Evolutionary conservation across 35 echinoderm and acorn worm genomes (phyloP).

Genomic region (Apostichopus parvimensis): DNA sequence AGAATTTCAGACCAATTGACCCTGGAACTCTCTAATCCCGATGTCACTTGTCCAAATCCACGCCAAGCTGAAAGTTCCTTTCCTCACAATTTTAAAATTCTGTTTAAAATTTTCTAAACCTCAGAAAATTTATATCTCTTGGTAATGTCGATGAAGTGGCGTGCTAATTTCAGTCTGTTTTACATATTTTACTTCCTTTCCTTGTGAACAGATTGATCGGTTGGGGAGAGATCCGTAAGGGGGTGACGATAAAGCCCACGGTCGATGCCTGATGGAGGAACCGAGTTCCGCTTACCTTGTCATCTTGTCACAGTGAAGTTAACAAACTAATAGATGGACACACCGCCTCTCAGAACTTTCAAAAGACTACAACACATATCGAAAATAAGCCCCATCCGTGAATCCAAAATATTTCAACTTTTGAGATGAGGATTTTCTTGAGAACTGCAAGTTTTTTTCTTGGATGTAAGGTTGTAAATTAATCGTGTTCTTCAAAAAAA

Average conservation of each 20-base stretch:
- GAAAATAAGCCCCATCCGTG: neutral
- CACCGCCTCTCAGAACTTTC: neutral
- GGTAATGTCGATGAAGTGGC: neutral
- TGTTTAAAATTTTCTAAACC: too few species aligned
- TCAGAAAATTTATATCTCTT: neutral
- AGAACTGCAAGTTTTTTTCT: too few species aligned
- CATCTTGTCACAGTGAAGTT: too few species aligned
- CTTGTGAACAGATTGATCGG: constrained; percentile 84
- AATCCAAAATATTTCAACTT: neutral
- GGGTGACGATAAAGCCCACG: constrained; percentile 94
- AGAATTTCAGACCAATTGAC: too few species aligned
- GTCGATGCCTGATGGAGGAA: constrained; percentile 36
- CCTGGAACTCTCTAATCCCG: too few species aligned
- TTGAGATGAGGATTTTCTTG: too few species aligned
- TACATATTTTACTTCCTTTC: neutral
- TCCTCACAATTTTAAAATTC: too few species aligned
- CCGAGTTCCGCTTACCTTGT: neutral
- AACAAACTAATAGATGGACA: neutral
- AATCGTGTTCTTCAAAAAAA: too few species aligned
- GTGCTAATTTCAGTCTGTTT: too few species aligned
- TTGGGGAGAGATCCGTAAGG: constrained; percentile 96
- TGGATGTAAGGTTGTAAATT: too few species aligned
- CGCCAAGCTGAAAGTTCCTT: too few species aligned
- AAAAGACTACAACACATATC: neutral
- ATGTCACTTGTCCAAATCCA: too few species aligned